Conservation (phyloP, 2,888 invertebrate species). For the Agrotis ipsilon region DNA sequence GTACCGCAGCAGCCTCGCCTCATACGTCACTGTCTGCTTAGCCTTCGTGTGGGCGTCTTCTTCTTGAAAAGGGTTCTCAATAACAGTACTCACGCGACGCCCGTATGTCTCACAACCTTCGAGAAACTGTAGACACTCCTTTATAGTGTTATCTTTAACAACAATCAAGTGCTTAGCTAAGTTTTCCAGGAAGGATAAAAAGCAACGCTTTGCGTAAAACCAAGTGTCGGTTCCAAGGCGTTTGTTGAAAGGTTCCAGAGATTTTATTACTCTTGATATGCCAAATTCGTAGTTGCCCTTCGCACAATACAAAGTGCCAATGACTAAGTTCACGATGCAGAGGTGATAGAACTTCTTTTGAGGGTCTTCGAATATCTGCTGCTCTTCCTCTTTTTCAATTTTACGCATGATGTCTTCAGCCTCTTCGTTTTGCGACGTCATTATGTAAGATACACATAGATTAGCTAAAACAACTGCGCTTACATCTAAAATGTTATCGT, state of each 20-base stretch:
- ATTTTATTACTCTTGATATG: conserved; percentile 98
- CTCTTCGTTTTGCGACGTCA: conserved; percentile 99
- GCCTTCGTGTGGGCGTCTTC: conserved; percentile 93
- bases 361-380: conserved; percentile 97
- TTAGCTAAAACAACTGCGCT: conserved; percentile 99
- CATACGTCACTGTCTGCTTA: conserved; percentile 97
- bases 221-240: conserved; percentile 99
- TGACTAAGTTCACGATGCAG: conserved; percentile 99
- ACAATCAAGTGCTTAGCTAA: conserved; percentile 97
- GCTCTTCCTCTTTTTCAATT: conserved; percentile 99
- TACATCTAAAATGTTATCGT: conserved; percentile 97
- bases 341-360: conserved; percentile 98
- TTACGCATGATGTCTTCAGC: conserved; percentile 99
- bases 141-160: conserved; percentile 96
- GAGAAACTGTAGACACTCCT: conserved; percentile 97
- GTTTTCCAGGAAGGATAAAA: conserved; percentile 97
- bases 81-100: conserved; percentile 95
- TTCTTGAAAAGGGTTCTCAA: conserved; percentile 95
- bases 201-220: conserved; percentile 99
- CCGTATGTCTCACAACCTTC: conserved; percentile 97
- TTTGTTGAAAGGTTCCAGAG: conserved; percentile 97
- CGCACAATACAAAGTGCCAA: conserved; percentile 99
- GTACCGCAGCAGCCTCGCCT: conserved; percentile 96
- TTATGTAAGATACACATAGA: conserved; percentile 99
- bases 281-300: conserved; percentile 99